Conservation (phyloP, 2,797 vertebrate genomes). For the Aplochiton taeniatus region DNA sequence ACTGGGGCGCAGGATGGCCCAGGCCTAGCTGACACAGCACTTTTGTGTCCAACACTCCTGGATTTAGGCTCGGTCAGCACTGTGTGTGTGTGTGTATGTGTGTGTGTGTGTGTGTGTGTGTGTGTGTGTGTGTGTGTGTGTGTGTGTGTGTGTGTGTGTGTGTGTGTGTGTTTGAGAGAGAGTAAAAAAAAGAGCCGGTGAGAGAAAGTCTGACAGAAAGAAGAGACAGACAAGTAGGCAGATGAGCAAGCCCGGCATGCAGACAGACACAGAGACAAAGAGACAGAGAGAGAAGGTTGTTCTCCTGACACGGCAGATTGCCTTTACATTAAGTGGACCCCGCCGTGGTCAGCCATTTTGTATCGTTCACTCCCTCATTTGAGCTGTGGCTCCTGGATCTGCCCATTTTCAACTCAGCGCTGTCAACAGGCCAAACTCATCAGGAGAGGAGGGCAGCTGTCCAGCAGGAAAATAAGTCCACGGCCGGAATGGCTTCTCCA, state of each 20-base stretch:
- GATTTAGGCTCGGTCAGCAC: constrained; percentile 70
- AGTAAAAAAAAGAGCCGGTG: constrained; percentile 32
- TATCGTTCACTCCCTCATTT: constrained; percentile 34
- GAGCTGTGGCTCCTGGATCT: neutral
- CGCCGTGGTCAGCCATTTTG: constrained; percentile 4
- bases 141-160: neutral
- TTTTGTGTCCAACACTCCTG: constrained; percentile 59
- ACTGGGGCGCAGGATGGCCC: constrained; percentile 53
- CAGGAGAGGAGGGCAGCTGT: constrained; percentile 37
- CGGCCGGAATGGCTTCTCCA: neutral
- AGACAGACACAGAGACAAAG: constrained; percentile 14
- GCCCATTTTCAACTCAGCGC: constrained; percentile 2
- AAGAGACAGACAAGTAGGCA: constrained; percentile 22
- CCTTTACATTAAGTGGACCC: neutral
- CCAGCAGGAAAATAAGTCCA: constrained; percentile 56
- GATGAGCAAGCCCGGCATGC: neutral
- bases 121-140: constrained; percentile 7
- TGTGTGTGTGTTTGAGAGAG: constrained; percentile 25
- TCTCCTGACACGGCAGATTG: neutral
- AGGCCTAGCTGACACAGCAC: constrained; percentile 75
- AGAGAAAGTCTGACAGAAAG: constrained; percentile 39
- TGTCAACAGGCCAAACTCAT: constrained; percentile 47
- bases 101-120: neutral
- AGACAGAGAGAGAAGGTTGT: constrained; percentile 13
- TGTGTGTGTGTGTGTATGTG: constrained; percentile 12